These are phyloP conservation scores for Sesamia nonagrioides DNA, from an alignment of 1,140 invertebrate species.

Conservation along the genomic window DNA sequence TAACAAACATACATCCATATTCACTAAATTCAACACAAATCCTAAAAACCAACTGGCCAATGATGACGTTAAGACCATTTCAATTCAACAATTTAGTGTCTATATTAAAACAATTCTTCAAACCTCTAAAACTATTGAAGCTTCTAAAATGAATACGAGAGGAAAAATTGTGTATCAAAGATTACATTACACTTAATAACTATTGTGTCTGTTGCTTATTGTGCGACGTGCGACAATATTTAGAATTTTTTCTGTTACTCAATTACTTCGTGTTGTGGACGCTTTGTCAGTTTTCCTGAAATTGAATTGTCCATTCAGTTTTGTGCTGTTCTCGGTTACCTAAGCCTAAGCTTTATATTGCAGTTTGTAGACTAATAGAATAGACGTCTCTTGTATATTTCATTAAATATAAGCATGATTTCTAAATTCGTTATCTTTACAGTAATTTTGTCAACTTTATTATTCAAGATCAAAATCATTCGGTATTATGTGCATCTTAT, in stretches of 20 bases:
- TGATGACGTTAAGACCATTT: not conserved
- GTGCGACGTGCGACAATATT: conserved; percentile 10
- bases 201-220: not conserved
- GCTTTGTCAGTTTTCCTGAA: conserved; percentile 34
- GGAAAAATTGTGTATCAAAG: not conserved
- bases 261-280: conserved; percentile 7
- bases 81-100: no score
- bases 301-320: conserved; percentile 37
- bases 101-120: not conserved
- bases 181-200: conserved; percentile 3
- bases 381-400: not conserved
- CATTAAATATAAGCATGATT: not conserved
- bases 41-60: not conserved
- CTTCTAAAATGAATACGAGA: not conserved
- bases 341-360: conserved; percentile 19
- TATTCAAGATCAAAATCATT: not conserved
- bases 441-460: not conserved
- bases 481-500: not conserved
- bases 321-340: not conserved
- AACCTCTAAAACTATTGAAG: not conserved
- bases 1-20: no score
- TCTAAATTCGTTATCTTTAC: no score
- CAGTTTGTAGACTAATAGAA: not conserved
- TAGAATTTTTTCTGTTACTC: conserved; percentile 39
- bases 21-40: no score